Evolutionary conservation across 1,140 invertebrate genomes (phyloP).

Genomic region (Calosoma granatense): DNA sequence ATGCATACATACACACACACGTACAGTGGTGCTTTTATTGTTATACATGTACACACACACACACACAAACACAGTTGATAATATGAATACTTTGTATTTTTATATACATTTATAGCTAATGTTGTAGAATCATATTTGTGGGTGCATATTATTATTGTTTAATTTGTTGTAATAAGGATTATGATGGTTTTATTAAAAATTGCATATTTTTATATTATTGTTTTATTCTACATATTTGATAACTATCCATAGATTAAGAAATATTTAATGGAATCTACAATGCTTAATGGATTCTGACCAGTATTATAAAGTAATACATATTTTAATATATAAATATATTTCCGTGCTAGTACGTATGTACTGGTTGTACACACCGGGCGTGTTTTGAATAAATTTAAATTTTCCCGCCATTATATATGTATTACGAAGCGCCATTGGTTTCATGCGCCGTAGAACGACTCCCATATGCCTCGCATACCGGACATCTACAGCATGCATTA

Average conservation of each 20-base stretch:
- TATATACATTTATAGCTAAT: not conserved
- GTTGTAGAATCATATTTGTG: too few species aligned
- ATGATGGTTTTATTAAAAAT: too few species aligned
- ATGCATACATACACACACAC: too few species aligned
- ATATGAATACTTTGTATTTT: not conserved
- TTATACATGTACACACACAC: not conserved
- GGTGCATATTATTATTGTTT: not conserved
- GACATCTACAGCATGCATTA: constrained; percentile 2
- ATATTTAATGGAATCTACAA: too few species aligned
- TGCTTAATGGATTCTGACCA: too few species aligned
- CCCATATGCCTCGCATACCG: not conserved
- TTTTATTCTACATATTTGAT: too few species aligned
- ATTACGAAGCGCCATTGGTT: not conserved
- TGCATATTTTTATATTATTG: too few species aligned
- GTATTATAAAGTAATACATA: not conserved
- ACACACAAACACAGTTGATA: not conserved
- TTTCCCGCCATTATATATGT: too few species aligned
- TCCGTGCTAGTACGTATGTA: not conserved
- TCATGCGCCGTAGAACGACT: not conserved
- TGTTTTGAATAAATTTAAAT: not conserved
- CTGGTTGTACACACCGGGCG: not conserved
- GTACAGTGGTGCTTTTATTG: not conserved
- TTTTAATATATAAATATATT: not conserved
- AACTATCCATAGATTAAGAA: too few species aligned
- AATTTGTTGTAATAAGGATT: too few species aligned